Conservation (phyloP, 2,888 invertebrate genomes). For the Pyralis farinalis region DNA sequence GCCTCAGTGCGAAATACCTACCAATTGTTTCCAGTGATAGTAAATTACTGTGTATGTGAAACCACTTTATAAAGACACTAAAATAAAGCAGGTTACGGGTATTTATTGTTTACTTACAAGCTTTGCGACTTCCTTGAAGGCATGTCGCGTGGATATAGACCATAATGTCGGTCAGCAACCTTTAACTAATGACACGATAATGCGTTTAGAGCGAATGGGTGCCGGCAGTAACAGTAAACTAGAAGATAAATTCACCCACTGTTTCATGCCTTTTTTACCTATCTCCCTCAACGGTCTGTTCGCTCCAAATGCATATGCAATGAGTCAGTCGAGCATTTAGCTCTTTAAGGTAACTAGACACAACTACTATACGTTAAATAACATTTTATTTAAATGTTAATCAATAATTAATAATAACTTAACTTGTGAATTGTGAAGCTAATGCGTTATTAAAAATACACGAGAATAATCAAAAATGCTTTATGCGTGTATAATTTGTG, state of each 20-base stretch:
- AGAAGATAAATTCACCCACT: slow-evolving; percentile 69
- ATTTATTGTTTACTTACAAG: slow-evolving; percentile 8
- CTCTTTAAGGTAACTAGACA: too few species aligned
- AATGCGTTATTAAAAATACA: too few species aligned
- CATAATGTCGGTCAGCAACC: slow-evolving; percentile 67
- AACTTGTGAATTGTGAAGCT: too few species aligned
- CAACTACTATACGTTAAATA: too few species aligned
- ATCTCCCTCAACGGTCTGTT: slow-evolving; percentile 66
- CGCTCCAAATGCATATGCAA: slow-evolving; percentile 72
- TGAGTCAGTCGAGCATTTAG: slow-evolving; percentile 71
- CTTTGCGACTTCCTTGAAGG: slow-evolving; percentile 19
- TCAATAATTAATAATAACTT: too few species aligned
- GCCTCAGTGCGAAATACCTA: not conserved
- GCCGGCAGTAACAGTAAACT: slow-evolving; percentile 70
- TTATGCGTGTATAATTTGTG: too few species aligned
- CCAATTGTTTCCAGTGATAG: not conserved
- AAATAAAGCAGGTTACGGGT: not conserved
- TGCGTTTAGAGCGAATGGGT: slow-evolving; percentile 59
- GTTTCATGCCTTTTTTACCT: slow-evolving; percentile 68
- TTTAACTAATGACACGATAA: slow-evolving; percentile 74
- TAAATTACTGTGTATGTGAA: not conserved
- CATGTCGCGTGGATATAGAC: slow-evolving; percentile 28
- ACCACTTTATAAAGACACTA: not conserved
- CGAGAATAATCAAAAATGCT: too few species aligned
- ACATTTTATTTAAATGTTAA: too few species aligned